Percentiles rank a stretch among this genome's conserved stretches.
Evolutionary conservation across 2,797 vertebrate genomes (phyloP).

Genomic region (Rallus crepitans): DNA sequence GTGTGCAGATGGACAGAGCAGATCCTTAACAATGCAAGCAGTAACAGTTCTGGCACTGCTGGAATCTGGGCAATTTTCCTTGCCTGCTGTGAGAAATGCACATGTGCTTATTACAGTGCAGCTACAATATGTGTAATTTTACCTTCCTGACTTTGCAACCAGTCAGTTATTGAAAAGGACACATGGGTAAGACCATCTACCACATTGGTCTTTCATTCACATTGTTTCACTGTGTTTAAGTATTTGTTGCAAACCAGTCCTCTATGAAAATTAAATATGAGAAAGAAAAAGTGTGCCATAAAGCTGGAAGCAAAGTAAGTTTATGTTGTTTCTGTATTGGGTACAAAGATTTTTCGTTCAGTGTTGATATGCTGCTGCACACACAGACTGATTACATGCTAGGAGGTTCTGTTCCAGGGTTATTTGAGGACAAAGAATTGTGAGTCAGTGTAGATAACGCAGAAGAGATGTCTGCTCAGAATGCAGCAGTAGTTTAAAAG

Average conservation of each 20-base stretch:
- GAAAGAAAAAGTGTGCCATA: background rate
- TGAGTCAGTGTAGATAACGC: background rate
- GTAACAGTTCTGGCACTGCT: background rate
- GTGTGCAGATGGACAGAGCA: background rate
- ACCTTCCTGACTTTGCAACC: constrained; percentile 3
- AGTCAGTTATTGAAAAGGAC: background rate
- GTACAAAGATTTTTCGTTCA: background rate
- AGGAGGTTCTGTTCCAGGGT: constrained; percentile 39
- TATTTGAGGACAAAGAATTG: constrained; percentile 53
- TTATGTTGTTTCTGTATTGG: background rate
- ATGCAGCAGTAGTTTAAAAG: constrained; percentile 51
- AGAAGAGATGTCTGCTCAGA: constrained; percentile 50
- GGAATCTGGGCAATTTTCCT: background rate
- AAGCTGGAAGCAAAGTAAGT: background rate
- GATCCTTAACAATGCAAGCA: background rate
- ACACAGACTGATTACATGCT: background rate
- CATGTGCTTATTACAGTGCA: background rate
- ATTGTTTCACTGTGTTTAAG: background rate
- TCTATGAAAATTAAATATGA: background rate
- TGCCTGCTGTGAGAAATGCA: background rate
- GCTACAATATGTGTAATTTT: constrained; percentile 23
- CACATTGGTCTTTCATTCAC: background rate
- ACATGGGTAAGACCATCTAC: background rate
- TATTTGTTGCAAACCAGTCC: background rate
- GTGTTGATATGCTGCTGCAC: background rate